These are phyloP conservation scores for Perca schrenkii DNA, from an alignment of 2,113 vertebrate species.

Conservation along the genomic window DNA sequence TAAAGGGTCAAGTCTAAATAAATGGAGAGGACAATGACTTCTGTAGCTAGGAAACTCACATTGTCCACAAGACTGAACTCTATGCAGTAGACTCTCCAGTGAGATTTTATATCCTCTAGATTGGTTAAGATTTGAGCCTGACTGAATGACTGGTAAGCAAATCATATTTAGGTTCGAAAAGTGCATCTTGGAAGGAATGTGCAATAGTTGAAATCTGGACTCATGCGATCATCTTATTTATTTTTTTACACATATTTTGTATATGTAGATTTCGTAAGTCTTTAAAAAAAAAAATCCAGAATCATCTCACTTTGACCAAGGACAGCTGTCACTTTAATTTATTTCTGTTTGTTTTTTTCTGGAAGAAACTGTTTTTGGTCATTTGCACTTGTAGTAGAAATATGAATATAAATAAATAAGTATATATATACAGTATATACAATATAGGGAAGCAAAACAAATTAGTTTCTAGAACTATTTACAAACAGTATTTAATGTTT, in stretches of 20 bases:
- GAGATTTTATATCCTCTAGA: slow-evolving; percentile 76
- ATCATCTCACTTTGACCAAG: slow-evolving; percentile 79
- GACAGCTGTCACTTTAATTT: slow-evolving; percentile 77
- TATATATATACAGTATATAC: slow-evolving; percentile 74
- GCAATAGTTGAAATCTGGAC: slow-evolving; percentile 82
- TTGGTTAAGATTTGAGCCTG: slow-evolving; percentile 66
- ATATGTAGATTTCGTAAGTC: slow-evolving; percentile 82
- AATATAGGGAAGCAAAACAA: slow-evolving; percentile 74
- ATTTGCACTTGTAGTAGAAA: slow-evolving; percentile 84
- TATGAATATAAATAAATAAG: slow-evolving; percentile 76
- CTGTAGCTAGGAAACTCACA: slow-evolving; percentile 66
- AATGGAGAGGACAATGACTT: slow-evolving; percentile 59
- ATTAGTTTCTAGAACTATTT: slow-evolving; percentile 82
- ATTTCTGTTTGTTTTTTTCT: slow-evolving; percentile 66
- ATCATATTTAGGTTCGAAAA: slow-evolving; percentile 54
- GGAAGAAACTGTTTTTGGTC: slow-evolving; percentile 78
- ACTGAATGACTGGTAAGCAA: slow-evolving; percentile 58
- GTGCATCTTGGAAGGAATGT: slow-evolving; percentile 80
- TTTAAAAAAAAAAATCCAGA: slow-evolving; percentile 55
- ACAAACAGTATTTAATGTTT: slow-evolving; percentile 81
- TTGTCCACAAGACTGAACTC: slow-evolving; percentile 73
- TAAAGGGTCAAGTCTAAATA: slow-evolving; percentile 31
- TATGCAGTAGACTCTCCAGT: slow-evolving; percentile 80
- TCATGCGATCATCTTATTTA: slow-evolving; percentile 84
- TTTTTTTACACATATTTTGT: slow-evolving; percentile 87